Conservation (phyloP, 2,113 vertebrate genomes). For the Montifringilla adamsi region DNA sequence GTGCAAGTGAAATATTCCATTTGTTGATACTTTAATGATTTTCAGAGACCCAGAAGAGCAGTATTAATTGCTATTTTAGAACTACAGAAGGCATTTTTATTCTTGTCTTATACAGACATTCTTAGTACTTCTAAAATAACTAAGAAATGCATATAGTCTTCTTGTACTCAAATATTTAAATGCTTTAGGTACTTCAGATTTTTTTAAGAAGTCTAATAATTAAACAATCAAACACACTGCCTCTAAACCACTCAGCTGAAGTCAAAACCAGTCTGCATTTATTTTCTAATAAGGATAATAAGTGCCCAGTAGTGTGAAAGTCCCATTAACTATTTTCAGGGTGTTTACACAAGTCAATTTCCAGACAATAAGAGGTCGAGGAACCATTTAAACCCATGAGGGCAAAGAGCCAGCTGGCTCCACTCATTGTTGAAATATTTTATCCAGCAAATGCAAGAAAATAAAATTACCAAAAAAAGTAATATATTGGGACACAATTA, state of each 20-base stretch:
- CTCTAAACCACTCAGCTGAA: not conserved
- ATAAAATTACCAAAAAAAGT: slow-evolving; percentile 29
- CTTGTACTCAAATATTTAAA: not conserved
- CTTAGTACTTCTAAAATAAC: not conserved
- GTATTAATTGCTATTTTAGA: slow-evolving; percentile 6
- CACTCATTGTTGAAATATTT: not conserved
- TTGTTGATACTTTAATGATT: not conserved
- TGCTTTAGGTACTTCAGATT: not conserved
- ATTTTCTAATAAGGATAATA: not conserved
- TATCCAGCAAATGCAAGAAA: slow-evolving; percentile 51
- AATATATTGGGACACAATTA: slow-evolving; percentile 15
- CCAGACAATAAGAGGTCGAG: not conserved
- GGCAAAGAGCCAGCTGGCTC: slow-evolving; percentile 53
- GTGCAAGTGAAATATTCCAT: not conserved
- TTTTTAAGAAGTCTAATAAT: not conserved
- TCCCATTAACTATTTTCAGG: not conserved
- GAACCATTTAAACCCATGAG: slow-evolving; percentile 28
- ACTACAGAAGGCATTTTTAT: not conserved
- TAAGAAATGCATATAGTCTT: not conserved
- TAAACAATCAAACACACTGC: not conserved
- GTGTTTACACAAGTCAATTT: not conserved
- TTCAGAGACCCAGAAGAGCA: not conserved
- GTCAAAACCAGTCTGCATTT: not conserved
- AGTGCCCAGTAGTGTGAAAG: not conserved
- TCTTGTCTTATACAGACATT: not conserved